These are phyloP conservation scores for Bolinopsis microptera DNA, from an alignment of 37 sponge, comb jelly and placozoan genomes.

Conservation along the genomic window DNA sequence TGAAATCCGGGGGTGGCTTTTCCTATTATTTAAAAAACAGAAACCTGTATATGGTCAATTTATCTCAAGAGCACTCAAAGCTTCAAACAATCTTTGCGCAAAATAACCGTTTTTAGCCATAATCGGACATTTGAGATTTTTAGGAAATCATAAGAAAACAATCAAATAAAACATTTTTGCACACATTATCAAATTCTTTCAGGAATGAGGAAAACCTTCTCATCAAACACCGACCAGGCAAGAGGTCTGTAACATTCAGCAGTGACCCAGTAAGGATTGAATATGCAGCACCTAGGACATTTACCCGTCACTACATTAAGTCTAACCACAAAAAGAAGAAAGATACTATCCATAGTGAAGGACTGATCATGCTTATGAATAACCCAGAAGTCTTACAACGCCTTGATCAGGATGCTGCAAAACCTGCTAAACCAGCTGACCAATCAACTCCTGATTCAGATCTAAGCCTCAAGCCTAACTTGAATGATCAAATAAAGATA, in stretches of 20 bases:
- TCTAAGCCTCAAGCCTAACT: not conserved
- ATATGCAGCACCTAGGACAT: constrained; percentile 34
- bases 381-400: constrained; percentile 52
- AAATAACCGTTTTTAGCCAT: not conserved
- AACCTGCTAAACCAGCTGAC: constrained; percentile 40
- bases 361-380: constrained; percentile 54
- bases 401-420: not conserved
- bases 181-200: too few species aligned
- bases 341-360: not conserved
- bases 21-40: too few species aligned
- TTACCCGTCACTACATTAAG: constrained; percentile 17
- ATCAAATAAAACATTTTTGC: too few species aligned
- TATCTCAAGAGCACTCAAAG: too few species aligned
- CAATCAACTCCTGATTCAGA: constrained; percentile 64
- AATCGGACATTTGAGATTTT: not conserved
- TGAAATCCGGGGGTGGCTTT: too few species aligned
- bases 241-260: constrained; percentile 59
- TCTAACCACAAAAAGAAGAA: constrained; percentile 66
- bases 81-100: too few species aligned
- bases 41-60: too few species aligned
- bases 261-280: not conserved
- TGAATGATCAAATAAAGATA: constrained; percentile 43
- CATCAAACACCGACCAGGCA: constrained; percentile 53
- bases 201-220: constrained; percentile 60
- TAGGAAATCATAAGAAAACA: not conserved